Evolutionary conservation across 2,797 vertebrate genomes (phyloP).

Genomic region (Monodelphis domestica): DNA sequence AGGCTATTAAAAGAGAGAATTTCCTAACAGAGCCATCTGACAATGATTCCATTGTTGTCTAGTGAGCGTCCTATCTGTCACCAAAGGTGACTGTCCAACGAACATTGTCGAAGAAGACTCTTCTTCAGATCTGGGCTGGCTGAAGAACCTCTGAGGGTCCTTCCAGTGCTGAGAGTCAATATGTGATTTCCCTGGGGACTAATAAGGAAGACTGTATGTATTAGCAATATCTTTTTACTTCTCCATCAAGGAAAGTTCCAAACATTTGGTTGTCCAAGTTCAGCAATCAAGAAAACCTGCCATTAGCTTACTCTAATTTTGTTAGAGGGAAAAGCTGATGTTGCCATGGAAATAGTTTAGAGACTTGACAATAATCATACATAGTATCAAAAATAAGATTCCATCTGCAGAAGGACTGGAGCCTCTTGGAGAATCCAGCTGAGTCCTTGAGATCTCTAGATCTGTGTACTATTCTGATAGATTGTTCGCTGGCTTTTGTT

Average conservation of each 20-base stretch:
- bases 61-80: not conserved
- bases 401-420: not conserved
- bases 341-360: conserved; percentile 23
- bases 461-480: not conserved
- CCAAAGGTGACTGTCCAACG: not conserved
- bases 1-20: not conserved
- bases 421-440: rapidly evolving
- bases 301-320: conserved; percentile 51
- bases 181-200: not conserved
- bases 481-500: not conserved
- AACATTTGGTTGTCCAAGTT: not conserved
- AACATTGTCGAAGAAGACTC: not conserved
- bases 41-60: not conserved
- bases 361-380: conserved; percentile 45
- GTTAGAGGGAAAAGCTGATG: not conserved
- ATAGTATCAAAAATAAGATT: conserved; percentile 5
- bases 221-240: not conserved
- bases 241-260: not conserved
- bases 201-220: not conserved
- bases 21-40: not conserved
- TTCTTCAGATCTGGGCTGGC: not conserved
- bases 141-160: not conserved
- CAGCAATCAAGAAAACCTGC: not conserved
- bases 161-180: not conserved
- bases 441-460: not conserved